Base-by-base conservation (phyloP, 2,888 invertebrate species). In the Tenthredo scrophulariae region DNA sequence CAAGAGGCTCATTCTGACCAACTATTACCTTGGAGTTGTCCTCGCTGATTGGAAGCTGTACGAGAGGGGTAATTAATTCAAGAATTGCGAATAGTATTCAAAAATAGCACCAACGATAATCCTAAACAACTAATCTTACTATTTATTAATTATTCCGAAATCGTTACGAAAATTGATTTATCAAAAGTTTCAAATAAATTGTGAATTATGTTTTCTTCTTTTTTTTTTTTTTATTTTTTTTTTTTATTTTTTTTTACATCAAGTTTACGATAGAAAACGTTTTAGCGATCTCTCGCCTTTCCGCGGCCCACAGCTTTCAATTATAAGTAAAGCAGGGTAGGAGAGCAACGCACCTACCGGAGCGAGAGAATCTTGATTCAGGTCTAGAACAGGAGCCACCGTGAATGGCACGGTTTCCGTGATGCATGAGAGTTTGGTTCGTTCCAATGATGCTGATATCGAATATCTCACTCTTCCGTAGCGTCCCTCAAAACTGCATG, bases 381-480 rank as follows among this genome's bases (percentile, higher is more conserved):
- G 92, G 89, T 95, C 94, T 84, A 94, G 90, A 84, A 93, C 88
- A 22, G 93, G 92, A 79, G 93, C 93, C 7, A 94, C 92, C 26
- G 94, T 94, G 89, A 95, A 94, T 43, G 94, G 93, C 86, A 94
- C 91, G 77, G 88, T 88, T 82, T 89, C 88, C 80, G 89, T 88
- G 77, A 89, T 88, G 82, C 86, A 86, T 85, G 87, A 85, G 84
- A 88, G 85, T 79, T 87, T 86, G 70, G 87, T 88, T 84, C 91
- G 85, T 87, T 94, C 94, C 82, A 94, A 91, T 77, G 91, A 92
- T 33, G 93, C 94, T 86, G 92, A 93, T 79, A 94, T 91, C 65
- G 91, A 91, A 90, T 94, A 95, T 50, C 94, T 92, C 10, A 95
- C 93, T 86, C 92, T 91, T n/a, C 94, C 93, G 89, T 92, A 89